Percentiles rank a stretch among this genome's conserved stretches.
phyloP scores from a whole-genome alignment of 2,888 invertebrate genomes.

The Monopis laevigella region DNA sequence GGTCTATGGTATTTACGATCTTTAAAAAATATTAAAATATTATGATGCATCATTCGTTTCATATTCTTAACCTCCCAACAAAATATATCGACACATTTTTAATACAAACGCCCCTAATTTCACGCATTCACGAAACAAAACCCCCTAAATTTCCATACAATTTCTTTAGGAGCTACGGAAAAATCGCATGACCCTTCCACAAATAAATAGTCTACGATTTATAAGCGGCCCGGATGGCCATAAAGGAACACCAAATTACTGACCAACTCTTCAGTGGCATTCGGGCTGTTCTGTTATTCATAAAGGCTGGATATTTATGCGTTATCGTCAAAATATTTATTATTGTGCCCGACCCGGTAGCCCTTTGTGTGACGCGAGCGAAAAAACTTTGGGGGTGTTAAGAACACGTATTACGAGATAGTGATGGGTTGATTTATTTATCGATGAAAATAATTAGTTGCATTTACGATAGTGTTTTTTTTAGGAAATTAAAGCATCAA shows the following conservation, averaged over 20 bases:
- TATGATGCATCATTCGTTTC: too few species aligned
- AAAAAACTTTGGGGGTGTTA: slow-evolving; percentile 58
- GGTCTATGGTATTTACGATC: too few species aligned
- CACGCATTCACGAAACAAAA: slow-evolving; percentile 9
- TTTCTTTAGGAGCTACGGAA: slow-evolving; percentile 30
- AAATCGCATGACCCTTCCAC: slow-evolving; percentile 37
- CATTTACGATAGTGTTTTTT: too few species aligned
- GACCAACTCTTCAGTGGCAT: slow-evolving; percentile 44
- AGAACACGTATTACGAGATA: slow-evolving; percentile 25
- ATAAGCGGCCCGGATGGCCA: slow-evolving; percentile 48
- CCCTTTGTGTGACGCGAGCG: slow-evolving; percentile 54
- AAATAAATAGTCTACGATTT: slow-evolving; percentile 57
- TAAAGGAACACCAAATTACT: slow-evolving; percentile 53
- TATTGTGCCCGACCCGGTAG: slow-evolving; percentile 59
- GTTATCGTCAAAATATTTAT: slow-evolving; percentile 68
- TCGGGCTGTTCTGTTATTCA: slow-evolving; percentile 57
- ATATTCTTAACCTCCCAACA: too few species aligned
- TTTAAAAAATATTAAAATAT: too few species aligned
- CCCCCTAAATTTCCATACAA: slow-evolving; percentile 19
- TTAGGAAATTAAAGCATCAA: too few species aligned
- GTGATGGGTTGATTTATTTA: slow-evolving; percentile 24
- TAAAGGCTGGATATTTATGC: slow-evolving; percentile 63
- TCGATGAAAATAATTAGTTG: slow-evolving; percentile 23
- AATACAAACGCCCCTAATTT: slow-evolving; percentile 2
- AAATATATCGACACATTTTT: too few species aligned